These are phyloP conservation scores for Tanytarsus gracilentus DNA, from an alignment of 2,888 invertebrate genomes.

Conservation along the genomic window DNA sequence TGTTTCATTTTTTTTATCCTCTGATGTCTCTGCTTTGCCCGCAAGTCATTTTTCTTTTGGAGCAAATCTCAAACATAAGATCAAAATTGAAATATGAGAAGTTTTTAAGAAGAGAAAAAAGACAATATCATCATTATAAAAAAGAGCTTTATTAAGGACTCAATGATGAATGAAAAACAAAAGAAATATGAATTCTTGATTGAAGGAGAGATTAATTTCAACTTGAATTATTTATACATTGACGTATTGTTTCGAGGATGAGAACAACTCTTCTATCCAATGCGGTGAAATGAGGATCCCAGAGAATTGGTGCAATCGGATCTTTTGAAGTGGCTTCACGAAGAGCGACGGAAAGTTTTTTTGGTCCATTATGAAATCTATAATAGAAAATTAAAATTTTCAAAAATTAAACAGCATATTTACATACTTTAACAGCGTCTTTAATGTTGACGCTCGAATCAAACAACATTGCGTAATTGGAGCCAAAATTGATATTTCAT, in stretches of 20 bases:
- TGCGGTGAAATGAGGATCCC: background rate
- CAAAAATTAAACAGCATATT: background rate
- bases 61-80: too few relatives aligned
- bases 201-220: too few relatives aligned
- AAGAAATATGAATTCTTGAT: too few relatives aligned
- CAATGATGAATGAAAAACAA: too few relatives aligned
- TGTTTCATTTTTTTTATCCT: background rate
- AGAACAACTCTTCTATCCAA: background rate
- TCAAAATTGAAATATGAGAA: background rate
- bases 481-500: constrained; percentile 89
- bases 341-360: background rate
- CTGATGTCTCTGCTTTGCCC: background rate
- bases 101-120: background rate
- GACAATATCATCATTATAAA: too few relatives aligned
- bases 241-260: background rate
- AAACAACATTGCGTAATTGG: constrained; percentile 93
- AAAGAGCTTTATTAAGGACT: too few relatives aligned
- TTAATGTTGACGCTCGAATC: constrained; percentile 77
- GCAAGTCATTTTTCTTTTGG: constrained; percentile 9
- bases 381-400: background rate
- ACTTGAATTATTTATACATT: background rate
- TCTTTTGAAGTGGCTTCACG: background rate
- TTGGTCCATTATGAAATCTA: background rate
- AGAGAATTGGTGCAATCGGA: background rate
- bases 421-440: constrained; percentile 68